phyloP scores from a whole-genome alignment of 1,140 invertebrate genomes.

The Lysiphlebus fabarum region DNA sequence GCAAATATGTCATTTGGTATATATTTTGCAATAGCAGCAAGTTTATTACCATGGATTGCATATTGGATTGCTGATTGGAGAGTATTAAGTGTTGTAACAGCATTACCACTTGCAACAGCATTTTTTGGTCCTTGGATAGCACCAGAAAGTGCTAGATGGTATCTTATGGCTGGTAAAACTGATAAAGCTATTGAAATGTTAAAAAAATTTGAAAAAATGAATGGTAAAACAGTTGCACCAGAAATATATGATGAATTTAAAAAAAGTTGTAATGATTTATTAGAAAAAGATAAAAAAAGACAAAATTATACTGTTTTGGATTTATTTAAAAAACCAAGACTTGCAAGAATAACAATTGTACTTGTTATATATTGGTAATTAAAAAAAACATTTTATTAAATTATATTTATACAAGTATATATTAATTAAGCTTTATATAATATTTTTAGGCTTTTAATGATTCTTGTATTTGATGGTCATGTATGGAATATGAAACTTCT shows the following conservation, averaged over 20 bases:
- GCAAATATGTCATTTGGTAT: constrained; percentile 86
- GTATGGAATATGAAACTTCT: constrained; percentile 79
- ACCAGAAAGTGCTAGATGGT: constrained; percentile 79
- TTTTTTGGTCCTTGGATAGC: constrained; percentile 71
- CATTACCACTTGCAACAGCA: constrained; percentile 68
- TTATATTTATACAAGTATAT: too few relatives aligned
- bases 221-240: constrained; percentile 67
- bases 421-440: background rate
- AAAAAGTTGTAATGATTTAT: constrained; percentile 61
- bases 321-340: constrained; percentile 70
- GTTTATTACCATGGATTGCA: constrained; percentile 77
- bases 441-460: constrained; percentile 77
- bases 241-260: constrained; percentile 72
- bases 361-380: constrained; percentile 75
- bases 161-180: constrained; percentile 74
- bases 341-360: constrained; percentile 70
- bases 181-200: constrained; percentile 76
- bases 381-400: constrained; percentile 6
- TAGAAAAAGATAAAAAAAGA: constrained; percentile 64
- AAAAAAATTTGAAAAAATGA: constrained; percentile 76
- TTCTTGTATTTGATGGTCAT: constrained; percentile 81
- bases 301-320: constrained; percentile 74
- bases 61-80: constrained; percentile 75
- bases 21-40: constrained; percentile 78
- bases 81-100: constrained; percentile 69